These are phyloP conservation scores for Notocelia uddmanniana DNA, from an alignment of 2,888 invertebrate species.

Conservation along the genomic window DNA sequence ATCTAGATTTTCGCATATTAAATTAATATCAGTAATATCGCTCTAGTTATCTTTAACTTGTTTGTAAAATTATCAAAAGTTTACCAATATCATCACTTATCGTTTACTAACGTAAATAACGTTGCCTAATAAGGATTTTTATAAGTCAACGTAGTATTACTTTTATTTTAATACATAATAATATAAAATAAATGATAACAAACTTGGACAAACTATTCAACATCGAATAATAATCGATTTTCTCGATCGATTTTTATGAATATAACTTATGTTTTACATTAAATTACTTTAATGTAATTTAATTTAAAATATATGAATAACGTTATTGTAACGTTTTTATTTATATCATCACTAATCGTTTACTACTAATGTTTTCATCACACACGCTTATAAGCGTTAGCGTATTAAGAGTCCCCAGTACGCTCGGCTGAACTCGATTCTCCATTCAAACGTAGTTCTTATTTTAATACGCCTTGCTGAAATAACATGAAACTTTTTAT, in stretches of 20 bases:
- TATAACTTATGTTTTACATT: constrained; percentile 6
- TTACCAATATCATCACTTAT: constrained; percentile 4
- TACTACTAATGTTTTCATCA: constrained; percentile 5
- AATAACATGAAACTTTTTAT: no score
- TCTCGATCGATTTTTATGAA: not conserved
- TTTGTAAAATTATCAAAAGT: constrained; percentile 4
- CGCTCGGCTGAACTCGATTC: no score
- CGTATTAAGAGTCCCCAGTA: no score
- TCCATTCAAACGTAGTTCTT: no score
- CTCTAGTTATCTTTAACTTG: constrained; percentile 3
- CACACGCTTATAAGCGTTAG: not conserved
- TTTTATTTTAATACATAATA: not conserved
- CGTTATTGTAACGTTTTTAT: constrained; percentile 11
- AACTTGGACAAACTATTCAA: not conserved
- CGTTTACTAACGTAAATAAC: not conserved
- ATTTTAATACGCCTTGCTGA: no score
- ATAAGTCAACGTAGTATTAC: not conserved
- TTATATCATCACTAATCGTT: not conserved
- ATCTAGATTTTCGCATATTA: constrained; percentile 23
- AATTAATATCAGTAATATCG: constrained; percentile 5
- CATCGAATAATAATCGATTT: not conserved
- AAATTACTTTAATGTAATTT: not conserved
- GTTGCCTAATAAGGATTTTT: not conserved
- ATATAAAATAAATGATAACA: constrained; percentile 2
- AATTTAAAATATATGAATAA: not conserved